Percentiles rank a stretch among this genome's conserved stretches.
Conservation (phyloP, 2,797 vertebrate species). For the Lutra lutra region DNA sequence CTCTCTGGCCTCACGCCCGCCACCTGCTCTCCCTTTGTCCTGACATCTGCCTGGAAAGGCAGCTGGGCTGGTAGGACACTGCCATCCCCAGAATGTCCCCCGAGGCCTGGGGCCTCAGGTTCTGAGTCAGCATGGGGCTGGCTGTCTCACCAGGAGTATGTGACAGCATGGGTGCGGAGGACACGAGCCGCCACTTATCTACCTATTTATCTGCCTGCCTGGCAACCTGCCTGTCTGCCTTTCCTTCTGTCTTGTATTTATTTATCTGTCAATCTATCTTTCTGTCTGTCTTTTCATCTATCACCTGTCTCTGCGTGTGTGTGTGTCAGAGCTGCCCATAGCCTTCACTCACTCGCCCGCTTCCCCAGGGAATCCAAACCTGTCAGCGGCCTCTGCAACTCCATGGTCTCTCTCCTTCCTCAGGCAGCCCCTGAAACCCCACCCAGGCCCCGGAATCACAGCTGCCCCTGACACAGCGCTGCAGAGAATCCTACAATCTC, state of each 20-base stretch:
- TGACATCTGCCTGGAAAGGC: not conserved
- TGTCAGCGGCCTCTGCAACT: fast-evolving
- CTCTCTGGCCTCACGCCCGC: not conserved
- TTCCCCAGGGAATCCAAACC: not conserved
- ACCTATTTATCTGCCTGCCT: not conserved
- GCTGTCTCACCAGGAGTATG: fast-evolving
- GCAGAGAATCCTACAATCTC: not conserved
- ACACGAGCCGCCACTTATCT: not conserved
- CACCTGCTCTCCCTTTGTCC: not conserved
- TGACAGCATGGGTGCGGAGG: fast-evolving
- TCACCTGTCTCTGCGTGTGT: not conserved
- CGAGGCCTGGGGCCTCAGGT: fast-evolving
- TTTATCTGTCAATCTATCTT: constrained; percentile 25
- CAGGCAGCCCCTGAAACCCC: fast-evolving
- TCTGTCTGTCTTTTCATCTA: constrained; percentile 12
- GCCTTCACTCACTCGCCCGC: fast-evolving
- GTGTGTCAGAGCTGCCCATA: not conserved
- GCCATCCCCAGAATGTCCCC: not conserved
- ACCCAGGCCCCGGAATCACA: fast-evolving
- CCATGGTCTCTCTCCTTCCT: not conserved
- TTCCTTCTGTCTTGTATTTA: not conserved
- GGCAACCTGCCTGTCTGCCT: constrained; percentile 8
- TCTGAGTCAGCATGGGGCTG: fast-evolving
- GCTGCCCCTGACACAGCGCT: not conserved
- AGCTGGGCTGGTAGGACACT: fast-evolving